Evolutionary conservation across 2,113 vertebrate species (phyloP).

Genomic region (Dromas ardeola): DNA sequence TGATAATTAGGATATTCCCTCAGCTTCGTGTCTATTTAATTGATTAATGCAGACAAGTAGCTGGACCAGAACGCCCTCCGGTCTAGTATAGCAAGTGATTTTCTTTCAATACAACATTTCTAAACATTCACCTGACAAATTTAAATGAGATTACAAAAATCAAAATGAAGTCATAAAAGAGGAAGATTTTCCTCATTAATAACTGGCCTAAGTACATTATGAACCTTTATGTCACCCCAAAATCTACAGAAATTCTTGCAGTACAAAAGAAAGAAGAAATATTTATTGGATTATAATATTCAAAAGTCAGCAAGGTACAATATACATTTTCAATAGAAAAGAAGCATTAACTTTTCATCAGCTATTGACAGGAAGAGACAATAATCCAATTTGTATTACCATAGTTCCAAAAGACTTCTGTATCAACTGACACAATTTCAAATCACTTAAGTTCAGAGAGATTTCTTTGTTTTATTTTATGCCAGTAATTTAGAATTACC

Average conservation of each 20-base stretch:
- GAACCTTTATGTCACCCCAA: background rate
- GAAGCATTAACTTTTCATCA: background rate
- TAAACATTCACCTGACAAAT: background rate
- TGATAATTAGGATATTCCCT: background rate
- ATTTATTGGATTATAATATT: background rate
- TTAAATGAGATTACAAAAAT: background rate
- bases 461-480: background rate
- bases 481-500: background rate
- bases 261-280: background rate
- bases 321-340: background rate
- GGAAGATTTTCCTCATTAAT: background rate
- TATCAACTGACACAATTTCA: background rate
- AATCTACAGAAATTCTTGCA: background rate
- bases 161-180: background rate
- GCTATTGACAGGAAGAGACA: background rate
- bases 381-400: background rate
- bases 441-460: background rate
- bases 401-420: background rate
- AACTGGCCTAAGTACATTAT: background rate
- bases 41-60: background rate
- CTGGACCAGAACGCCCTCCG: background rate
- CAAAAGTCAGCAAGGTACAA: background rate
- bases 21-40: background rate
- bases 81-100: background rate
- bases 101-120: background rate